These are phyloP conservation scores for Apis laboriosa DNA, from an alignment of 1,140 invertebrate genomes.

Conservation along the genomic window DNA sequence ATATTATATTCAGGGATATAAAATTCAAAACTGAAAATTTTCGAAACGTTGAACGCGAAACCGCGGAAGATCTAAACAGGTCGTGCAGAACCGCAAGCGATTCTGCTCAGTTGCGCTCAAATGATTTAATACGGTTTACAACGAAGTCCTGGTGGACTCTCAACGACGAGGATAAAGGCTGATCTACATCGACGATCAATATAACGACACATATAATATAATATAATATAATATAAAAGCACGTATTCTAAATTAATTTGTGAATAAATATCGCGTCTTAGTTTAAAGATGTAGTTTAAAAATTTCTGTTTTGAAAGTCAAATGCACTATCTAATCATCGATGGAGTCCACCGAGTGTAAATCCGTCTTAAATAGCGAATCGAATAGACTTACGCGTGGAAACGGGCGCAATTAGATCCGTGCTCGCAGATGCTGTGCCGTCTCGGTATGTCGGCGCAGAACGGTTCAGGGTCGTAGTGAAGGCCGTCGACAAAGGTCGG, in stretches of 20 bases:
- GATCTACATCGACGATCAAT: conserved; percentile 5
- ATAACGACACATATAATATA: too few relatives aligned
- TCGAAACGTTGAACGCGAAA: neutral
- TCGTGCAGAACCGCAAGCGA: conserved; percentile 4
- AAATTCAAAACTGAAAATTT: conserved; percentile 9
- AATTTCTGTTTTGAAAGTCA: too few relatives aligned
- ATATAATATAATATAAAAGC: too few relatives aligned
- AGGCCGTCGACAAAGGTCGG: conserved; percentile 72
- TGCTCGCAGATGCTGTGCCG: conserved; percentile 72
- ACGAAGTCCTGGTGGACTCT: neutral
- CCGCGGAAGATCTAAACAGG: conserved; percentile 8
- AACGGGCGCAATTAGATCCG: conserved; percentile 70
- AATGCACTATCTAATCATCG: too few relatives aligned
- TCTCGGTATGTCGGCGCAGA: conserved; percentile 65
- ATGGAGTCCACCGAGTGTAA: too few relatives aligned
- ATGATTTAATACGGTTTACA: conserved; percentile 22
- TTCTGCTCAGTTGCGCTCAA: conserved; percentile 5
- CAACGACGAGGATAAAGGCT: neutral
- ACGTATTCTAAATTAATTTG: too few relatives aligned
- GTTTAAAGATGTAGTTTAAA: too few relatives aligned
- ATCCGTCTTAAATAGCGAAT: too few relatives aligned
- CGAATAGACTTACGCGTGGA: conserved; percentile 66
- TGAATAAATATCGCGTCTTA: too few relatives aligned
- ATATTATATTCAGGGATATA: neutral
- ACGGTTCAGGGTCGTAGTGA: conserved; percentile 73